Base-by-base conservation (phyloP, 2,797 vertebrate genomes). In the Liasis olivaceus region DNA sequence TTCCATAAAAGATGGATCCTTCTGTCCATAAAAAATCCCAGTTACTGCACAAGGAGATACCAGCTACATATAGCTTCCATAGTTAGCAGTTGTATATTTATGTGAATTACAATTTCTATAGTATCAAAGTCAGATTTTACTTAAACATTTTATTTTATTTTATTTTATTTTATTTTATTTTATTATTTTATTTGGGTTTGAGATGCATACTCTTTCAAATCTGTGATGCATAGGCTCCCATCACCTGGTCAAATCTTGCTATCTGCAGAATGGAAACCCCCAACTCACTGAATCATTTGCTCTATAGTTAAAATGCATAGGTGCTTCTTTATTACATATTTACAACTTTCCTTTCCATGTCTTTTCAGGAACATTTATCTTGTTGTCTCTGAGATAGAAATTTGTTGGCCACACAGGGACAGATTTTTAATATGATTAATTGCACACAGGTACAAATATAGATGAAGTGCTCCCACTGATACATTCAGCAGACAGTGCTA, bases 391-490 rank as follows among this genome's bases (percentile, higher is more conserved):
- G 51, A 1, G 54, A 88, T 93, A 93, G 92, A 94, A 62, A 95
- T n/a, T 90, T 94, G 5, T 59, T 93, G 94, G 66, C 94, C 93
- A 28, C 91, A 8, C 51, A 54, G 51, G 51, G 51, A 54, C 36
- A 24, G 3, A 24, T 66, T 94, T 94, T 95, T 94, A 92, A 94
- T 95, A 91, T 94, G 91, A 94, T 95, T 94, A 95, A 94, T 95
- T 62, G 81, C 89, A 90, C 26, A n/a, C 51, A 92, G 54, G 77
- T 91, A 88, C 56, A 22, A 94, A 92, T 93, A 5, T 77, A 66
- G 95, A 94, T 59, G 58, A 28, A 22, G 31, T 87, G 72, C 86
- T 72, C 42, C 69, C 66, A 58, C 36, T 59, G 28, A 90, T 59
- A 26, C 12, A 36, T 69, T 54, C 3, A 69, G 26, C 51, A 31